A percentile compares a stretch with the other conserved stretches of the same genome.
Evolutionary conservation across 2,113 vertebrate species (phyloP).

Genomic region (Rhodinocichla rosea): DNA sequence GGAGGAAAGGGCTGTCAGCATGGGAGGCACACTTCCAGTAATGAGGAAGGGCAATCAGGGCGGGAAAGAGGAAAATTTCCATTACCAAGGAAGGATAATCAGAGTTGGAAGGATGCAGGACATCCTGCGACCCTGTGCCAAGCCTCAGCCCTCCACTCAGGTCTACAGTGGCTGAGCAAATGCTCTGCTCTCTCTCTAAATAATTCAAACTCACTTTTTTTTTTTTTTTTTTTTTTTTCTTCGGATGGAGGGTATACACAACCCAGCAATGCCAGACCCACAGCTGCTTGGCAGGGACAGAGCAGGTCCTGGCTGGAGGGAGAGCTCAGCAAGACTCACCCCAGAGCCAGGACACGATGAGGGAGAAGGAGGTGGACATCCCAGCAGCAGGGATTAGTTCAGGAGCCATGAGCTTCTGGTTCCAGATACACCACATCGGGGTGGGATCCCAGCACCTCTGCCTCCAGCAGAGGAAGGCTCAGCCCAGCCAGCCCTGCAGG

Average conservation of each 20-base stretch:
- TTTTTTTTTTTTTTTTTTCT: not conserved
- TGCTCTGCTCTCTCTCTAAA: not conserved
- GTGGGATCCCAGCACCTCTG: not conserved
- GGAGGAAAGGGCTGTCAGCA: not conserved
- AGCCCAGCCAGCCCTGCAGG: not conserved
- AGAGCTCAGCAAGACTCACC: not conserved
- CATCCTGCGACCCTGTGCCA: not conserved
- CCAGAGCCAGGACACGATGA: accelerated
- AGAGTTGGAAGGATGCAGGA: not conserved
- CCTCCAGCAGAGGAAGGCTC: not conserved
- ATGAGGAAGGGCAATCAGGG: not conserved
- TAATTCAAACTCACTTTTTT: not conserved
- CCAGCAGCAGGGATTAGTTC: not conserved
- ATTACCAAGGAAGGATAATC: not conserved
- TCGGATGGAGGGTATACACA: not conserved
- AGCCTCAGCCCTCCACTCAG: not conserved
- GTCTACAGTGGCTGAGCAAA: not conserved
- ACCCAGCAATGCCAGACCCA: not conserved
- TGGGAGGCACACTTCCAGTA: not conserved
- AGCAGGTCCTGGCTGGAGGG: not conserved
- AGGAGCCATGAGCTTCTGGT: not conserved
- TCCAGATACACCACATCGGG: not conserved
- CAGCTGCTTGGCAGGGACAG: not conserved
- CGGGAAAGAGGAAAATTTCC: not conserved
- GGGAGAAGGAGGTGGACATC: not conserved